A percentile compares a stretch with the other conserved stretches of the same genome.
Evolutionary conservation across 1,140 invertebrate species (phyloP).

Genomic region (Apis cerana): DNA sequence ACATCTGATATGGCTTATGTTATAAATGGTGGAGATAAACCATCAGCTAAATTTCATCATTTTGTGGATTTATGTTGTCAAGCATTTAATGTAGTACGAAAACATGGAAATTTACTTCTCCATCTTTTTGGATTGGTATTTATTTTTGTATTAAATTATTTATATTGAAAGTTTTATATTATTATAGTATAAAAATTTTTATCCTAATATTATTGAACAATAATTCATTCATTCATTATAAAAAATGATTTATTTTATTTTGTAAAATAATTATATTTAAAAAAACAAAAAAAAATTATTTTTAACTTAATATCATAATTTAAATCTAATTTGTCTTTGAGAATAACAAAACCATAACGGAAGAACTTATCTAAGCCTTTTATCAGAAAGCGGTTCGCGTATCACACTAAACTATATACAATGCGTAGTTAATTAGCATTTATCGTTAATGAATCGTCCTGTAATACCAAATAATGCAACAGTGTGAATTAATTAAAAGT

Average conservation of each 20-base stretch:
- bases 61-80: conserved; percentile 99
- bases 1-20: conserved; percentile 99
- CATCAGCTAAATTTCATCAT: conserved; percentile 96
- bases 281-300: background rate
- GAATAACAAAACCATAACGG: conserved; percentile 70
- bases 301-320: background rate
- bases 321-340: conserved; percentile 38
- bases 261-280: background rate
- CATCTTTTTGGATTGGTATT: conserved; percentile 95
- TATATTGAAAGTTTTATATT: background rate
- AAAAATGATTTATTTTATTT: background rate
- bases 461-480: conserved; percentile 45
- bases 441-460: conserved; percentile 48
- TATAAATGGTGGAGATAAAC: conserved; percentile 98
- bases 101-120: conserved; percentile 95
- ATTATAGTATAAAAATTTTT: background rate
- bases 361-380: conserved; percentile 68
- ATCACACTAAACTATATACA: conserved; percentile 58
- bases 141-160: conserved; percentile 34
- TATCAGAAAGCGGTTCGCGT: conserved; percentile 65
- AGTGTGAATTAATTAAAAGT: conserved; percentile 47
- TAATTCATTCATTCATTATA: background rate
- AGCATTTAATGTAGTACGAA: conserved; percentile 98
- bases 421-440: conserved; percentile 67
- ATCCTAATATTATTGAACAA: background rate